Percentiles rank a stretch among this genome's conserved stretches.
Conservation (phyloP, 2,113 vertebrate genomes). For the Psettodes erumei region DNA sequence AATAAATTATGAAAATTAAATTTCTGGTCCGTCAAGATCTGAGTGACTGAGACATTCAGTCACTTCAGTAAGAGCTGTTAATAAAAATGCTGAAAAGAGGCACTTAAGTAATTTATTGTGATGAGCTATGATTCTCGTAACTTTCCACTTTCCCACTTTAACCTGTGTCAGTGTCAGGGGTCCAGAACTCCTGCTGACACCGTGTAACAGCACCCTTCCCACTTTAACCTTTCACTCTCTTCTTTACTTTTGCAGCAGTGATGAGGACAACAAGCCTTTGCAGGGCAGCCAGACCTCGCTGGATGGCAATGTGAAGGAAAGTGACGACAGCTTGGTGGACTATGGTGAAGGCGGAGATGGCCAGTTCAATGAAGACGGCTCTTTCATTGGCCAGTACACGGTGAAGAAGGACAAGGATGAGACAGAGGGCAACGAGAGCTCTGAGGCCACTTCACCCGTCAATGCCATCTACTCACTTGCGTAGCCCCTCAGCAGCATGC, state of each 20-base stretch:
- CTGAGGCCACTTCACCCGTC: conserved; percentile 96
- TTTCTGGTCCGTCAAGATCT: neutral
- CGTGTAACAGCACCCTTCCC: neutral
- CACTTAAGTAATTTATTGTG: too few species aligned
- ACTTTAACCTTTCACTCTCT: neutral
- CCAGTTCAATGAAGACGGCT: conserved; percentile 98
- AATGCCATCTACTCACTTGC: conserved; percentile 98
- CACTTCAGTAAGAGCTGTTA: neutral
- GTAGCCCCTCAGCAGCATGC: conserved; percentile 63
- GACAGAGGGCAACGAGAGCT: conserved; percentile 98
- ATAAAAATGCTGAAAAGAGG: neutral
- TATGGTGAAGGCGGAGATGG: conserved; percentile 96
- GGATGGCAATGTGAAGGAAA: conserved; percentile 96
- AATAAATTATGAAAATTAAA: conserved; percentile 13
- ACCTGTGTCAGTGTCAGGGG: neutral
- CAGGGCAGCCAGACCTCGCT: conserved; percentile 97
- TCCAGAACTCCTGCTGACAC: neutral
- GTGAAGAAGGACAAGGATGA: conserved; percentile 99
- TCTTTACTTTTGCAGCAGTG: conserved; percentile 81
- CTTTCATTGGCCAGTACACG: conserved; percentile 98
- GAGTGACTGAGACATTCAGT: conserved; percentile 1
- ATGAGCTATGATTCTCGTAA: too few species aligned
- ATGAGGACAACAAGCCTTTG: conserved; percentile 98
- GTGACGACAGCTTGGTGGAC: conserved; percentile 97
- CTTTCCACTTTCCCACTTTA: conserved; percentile 19